Conservation (phyloP, 2,113 vertebrate genomes). For the Coracopsis vasa region DNA sequence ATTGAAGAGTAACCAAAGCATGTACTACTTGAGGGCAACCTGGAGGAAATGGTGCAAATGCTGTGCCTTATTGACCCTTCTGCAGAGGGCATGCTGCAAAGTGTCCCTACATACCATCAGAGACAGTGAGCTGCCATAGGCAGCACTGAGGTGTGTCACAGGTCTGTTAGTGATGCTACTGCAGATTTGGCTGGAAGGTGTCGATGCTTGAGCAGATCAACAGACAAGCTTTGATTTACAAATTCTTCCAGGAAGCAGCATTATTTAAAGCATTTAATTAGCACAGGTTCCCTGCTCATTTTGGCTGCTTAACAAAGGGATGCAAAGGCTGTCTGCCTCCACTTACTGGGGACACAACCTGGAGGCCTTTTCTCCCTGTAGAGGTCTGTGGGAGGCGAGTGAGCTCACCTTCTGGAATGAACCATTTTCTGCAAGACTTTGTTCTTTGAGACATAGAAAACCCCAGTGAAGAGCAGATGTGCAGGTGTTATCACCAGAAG, state of each 20-base stretch:
- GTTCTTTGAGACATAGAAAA: background rate
- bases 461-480: background rate
- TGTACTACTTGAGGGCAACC: background rate
- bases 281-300: background rate
- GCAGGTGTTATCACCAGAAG: background rate
- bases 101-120: background rate
- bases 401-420: background rate
- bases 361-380: background rate
- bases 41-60: background rate
- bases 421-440: background rate
- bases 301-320: background rate
- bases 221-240: background rate
- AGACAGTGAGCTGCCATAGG: background rate
- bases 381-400: background rate
- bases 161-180: background rate
- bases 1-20: background rate
- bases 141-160: background rate
- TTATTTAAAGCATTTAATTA: background rate
- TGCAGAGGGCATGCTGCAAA: background rate
- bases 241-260: background rate
- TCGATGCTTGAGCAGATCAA: fast-evolving
- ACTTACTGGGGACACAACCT: background rate
- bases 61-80: background rate
- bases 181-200: background rate
- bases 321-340: background rate